Percentiles rank a stretch among this genome's conserved stretches.
phyloP scores from a whole-genome alignment of 1,140 invertebrate species.

The Kradibia gibbosae region DNA sequence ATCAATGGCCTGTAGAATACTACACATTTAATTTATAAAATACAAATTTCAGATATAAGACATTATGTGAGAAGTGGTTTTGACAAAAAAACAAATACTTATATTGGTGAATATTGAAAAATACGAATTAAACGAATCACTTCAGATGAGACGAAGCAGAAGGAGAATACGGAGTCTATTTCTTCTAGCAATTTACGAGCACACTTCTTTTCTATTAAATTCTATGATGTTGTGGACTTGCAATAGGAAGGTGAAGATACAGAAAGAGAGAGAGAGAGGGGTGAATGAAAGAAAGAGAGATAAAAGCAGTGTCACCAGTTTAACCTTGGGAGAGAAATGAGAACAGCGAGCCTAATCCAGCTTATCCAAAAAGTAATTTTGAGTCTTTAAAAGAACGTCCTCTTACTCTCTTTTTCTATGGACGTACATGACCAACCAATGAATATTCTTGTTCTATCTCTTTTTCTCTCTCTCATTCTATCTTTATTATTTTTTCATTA shows the following conservation, averaged over 20 bases:
- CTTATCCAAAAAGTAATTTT: slow-evolving; percentile 75
- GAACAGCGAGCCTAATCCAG: slow-evolving; percentile 72
- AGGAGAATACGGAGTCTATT: slow-evolving; percentile 25
- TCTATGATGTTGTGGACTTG: background rate
- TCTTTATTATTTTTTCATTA: slow-evolving; percentile 10
- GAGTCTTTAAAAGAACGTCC: slow-evolving; percentile 70
- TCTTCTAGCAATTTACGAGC: slow-evolving; percentile 22
- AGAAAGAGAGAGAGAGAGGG: slow-evolving; percentile 41
- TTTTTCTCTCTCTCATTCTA: background rate
- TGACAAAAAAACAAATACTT: too few species aligned
- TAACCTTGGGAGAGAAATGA: slow-evolving; percentile 69
- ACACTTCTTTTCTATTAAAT: slow-evolving; percentile 46
- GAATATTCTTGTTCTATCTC: slow-evolving; percentile 27
- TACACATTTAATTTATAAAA: too few species aligned
- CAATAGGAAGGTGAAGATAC: slow-evolving; percentile 42
- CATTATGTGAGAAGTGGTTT: too few species aligned
- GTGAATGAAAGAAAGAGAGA: slow-evolving; percentile 23
- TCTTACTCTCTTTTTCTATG: slow-evolving; percentile 49
- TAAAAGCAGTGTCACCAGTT: slow-evolving; percentile 64
- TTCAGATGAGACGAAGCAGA: background rate
- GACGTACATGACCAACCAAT: slow-evolving; percentile 44
- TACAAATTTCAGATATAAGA: too few species aligned
- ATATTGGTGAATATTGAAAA: too few species aligned
- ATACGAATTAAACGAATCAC: too few species aligned
- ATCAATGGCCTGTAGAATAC: too few species aligned